Percentiles rank a stretch among this genome's conserved stretches.
Conservation (phyloP, 2,113 vertebrate species). For the Helogale parvula region DNA sequence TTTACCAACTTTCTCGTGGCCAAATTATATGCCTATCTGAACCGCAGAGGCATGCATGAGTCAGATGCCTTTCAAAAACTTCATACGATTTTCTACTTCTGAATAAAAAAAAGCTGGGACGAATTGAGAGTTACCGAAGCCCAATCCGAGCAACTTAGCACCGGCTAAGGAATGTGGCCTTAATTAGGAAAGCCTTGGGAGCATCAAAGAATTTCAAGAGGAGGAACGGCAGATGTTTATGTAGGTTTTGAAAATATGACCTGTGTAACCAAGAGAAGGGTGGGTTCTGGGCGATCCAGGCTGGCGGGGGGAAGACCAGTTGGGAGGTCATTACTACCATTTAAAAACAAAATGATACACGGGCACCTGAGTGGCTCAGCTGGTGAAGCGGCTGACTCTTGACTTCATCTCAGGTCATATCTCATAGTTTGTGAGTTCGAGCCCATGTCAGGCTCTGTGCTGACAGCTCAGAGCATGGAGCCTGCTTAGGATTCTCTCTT, state of each 20-base stretch:
- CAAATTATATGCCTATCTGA: background rate
- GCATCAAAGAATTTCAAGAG: background rate
- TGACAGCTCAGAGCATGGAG: too few relatives aligned
- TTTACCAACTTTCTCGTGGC: constrained; percentile 12
- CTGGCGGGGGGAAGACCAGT: background rate
- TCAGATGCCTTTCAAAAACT: background rate
- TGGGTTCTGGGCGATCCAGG: background rate
- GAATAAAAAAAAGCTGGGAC: background rate
- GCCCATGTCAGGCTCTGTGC: too few relatives aligned
- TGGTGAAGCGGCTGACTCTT: too few relatives aligned
- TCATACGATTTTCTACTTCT: background rate
- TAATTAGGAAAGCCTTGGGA: background rate
- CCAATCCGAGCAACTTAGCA: background rate
- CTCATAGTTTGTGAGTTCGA: too few relatives aligned
- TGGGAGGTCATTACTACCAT: background rate
- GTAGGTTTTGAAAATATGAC: background rate
- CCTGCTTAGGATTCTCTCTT: too few relatives aligned
- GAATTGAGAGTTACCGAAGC: background rate
- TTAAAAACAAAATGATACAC: background rate
- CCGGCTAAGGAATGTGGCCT: background rate
- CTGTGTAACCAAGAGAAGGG: background rate
- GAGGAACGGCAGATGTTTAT: background rate
- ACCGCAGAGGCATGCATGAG: background rate
- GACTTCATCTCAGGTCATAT: too few relatives aligned
- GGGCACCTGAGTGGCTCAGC: too few relatives aligned